phyloP scores from a whole-genome alignment of 2,888 invertebrate genomes.

The Lepidonotus clava region DNA sequence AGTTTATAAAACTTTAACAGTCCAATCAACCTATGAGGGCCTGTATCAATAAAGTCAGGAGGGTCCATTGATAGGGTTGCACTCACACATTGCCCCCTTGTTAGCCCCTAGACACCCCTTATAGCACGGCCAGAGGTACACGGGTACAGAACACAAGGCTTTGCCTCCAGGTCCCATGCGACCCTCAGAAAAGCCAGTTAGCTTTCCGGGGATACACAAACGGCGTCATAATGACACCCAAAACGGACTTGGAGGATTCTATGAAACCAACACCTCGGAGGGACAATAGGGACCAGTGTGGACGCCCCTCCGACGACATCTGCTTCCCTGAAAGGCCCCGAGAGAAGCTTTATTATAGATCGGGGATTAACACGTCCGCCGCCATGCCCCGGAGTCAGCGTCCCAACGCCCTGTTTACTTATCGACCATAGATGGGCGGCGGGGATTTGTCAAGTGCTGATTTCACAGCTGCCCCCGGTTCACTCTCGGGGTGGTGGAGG shows the following conservation, averaged over 20 bases:
- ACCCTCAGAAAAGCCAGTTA: not conserved
- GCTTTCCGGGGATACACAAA: not conserved
- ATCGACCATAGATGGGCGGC: not conserved
- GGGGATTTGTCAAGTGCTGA: conserved; percentile 2
- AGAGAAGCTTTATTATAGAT: not conserved
- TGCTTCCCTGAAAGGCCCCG: not conserved
- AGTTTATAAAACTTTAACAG: no score
- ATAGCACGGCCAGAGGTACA: no score
- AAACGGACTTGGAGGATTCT: conserved; percentile 27
- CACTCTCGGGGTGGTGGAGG: not conserved
- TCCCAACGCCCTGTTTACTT: not conserved
- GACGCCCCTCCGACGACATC: not conserved
- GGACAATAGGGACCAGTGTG: not conserved
- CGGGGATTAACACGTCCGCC: not conserved
- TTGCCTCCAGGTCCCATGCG: no score
- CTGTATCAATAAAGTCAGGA: no score
- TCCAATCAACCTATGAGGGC: no score
- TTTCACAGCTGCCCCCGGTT: conserved; percentile 16
- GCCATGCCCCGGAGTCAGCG: conserved; percentile 3
- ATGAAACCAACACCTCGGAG: not conserved
- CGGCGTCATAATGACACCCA: not conserved
- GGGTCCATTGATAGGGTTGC: no score
- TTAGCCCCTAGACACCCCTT: no score
- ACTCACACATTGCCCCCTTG: no score
- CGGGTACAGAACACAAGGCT: no score